Evolutionary conservation across 2,113 vertebrate genomes (phyloP), one percentile per base, ranked within the genome.

Genomic region (Vidua macroura): DNA sequence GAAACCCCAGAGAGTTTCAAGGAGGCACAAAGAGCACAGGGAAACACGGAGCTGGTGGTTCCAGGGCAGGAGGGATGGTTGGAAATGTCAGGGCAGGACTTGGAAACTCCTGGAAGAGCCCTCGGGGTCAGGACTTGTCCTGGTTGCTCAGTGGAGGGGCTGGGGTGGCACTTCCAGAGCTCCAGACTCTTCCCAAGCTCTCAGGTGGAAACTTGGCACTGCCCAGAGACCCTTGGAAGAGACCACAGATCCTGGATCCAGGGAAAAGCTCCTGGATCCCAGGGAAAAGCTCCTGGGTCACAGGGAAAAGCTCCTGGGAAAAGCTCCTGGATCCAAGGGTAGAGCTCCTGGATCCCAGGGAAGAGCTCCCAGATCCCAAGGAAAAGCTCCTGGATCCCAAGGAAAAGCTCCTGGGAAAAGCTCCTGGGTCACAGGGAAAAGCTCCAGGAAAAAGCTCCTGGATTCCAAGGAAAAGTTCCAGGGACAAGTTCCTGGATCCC

Each of bases 1-100:
- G 92, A 87, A 95, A 83, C 81, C 87, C 55, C 37, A 80, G 93
- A 31, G 86, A 91, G 78, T 60, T 75, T 44, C 64, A 5, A 22
- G 77, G 82, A 79, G 73, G 76, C 88, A 86, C 92, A 83, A 55
- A 75, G 73, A 33, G 9, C 68, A 11, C 37, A 3, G 4, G 9
- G 33, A 28, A 39, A 35, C 41, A 8, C 0, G 2, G 33, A 33
- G 53, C 30, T 44, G n/a, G 27, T 0, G n/a, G 11, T 4, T 33
- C 35, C 72, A 64, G 81, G 23, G 49, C 2, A 2, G 27, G 7
- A 62, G 72, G 39, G 24, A 46, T 0, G 13, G 8, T 52, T 60
- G 73, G 41, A 10, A 64, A 41, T 46, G 58, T 2, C 68, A 17
- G 39, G 25, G 58, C 21, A 15, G 81, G 68, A 27, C 1, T 8